Evolutionary conservation across 2,888 invertebrate genomes (phyloP).

Genomic region (Dicyrtomina minuta): DNA sequence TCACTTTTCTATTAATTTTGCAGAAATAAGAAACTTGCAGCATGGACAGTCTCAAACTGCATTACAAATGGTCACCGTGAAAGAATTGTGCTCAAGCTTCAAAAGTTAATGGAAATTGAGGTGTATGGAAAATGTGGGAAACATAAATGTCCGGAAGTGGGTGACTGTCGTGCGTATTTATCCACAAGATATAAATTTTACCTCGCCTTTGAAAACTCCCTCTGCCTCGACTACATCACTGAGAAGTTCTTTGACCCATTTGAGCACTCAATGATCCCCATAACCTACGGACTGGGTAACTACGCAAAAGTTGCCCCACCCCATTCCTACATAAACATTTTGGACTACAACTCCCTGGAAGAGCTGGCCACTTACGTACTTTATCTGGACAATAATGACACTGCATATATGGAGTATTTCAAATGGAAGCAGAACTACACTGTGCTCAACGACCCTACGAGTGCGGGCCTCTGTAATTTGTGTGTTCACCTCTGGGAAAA

Average conservation of each 20-base stretch:
- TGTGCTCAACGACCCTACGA: slow-evolving; percentile 31
- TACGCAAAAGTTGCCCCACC: slow-evolving; percentile 54
- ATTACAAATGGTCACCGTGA: slow-evolving; percentile 42
- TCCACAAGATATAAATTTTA: slow-evolving; percentile 53
- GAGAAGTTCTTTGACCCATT: slow-evolving; percentile 53
- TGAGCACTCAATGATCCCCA: slow-evolving; percentile 41
- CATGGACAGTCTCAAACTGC: slow-evolving; percentile 54
- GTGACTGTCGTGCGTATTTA: too few species aligned
- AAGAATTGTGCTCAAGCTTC: slow-evolving; percentile 44
- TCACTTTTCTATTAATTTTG: too few species aligned
- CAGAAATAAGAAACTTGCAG: slow-evolving; percentile 44
- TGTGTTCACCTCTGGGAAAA: slow-evolving; percentile 43
- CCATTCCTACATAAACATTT: slow-evolving; percentile 55
- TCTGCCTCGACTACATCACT: slow-evolving; percentile 54
- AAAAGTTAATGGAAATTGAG: slow-evolving; percentile 48
- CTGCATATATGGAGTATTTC: slow-evolving; percentile 47
- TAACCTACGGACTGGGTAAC: slow-evolving; percentile 55
- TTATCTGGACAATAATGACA: slow-evolving; percentile 48
- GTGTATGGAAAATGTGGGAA: slow-evolving; percentile 53
- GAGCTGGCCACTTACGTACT: slow-evolving; percentile 54
- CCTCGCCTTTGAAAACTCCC: slow-evolving; percentile 54
- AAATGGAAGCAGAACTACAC: slow-evolving; percentile 41
- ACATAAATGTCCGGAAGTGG: too few species aligned
- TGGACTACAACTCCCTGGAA: slow-evolving; percentile 53
- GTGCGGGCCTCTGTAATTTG: slow-evolving; percentile 40